phyloP scores from a whole-genome alignment of 2,888 invertebrate genomes.

The Pimpla rufipes region DNA sequence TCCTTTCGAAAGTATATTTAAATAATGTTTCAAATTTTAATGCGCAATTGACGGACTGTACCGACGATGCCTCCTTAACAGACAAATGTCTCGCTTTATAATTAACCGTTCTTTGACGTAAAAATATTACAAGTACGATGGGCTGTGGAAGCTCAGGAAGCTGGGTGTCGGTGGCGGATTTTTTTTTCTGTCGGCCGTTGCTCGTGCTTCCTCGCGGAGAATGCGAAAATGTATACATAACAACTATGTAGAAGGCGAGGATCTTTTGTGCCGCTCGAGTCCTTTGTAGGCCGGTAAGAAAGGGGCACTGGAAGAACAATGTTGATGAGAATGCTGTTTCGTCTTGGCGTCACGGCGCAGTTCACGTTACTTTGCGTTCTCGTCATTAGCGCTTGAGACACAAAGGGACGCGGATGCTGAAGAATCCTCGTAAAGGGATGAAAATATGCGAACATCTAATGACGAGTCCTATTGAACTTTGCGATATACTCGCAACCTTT shows the following conservation, averaged over 20 bases:
- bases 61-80: no score
- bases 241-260: slow-evolving; percentile 31
- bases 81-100: neutral
- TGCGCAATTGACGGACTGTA: no score
- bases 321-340: slow-evolving; percentile 44
- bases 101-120: slow-evolving; percentile 35
- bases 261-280: slow-evolving; percentile 27
- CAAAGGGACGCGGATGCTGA: slow-evolving; percentile 30
- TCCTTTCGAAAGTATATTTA: no score
- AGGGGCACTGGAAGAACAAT: slow-evolving; percentile 39
- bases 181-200: neutral
- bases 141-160: slow-evolving; percentile 3
- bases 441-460: slow-evolving; percentile 3
- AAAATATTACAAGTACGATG: slow-evolving; percentile 26
- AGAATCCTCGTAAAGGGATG: slow-evolving; percentile 10
- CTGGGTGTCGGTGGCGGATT: neutral
- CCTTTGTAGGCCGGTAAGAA: slow-evolving; percentile 38
- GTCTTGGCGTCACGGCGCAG: slow-evolving; percentile 24
- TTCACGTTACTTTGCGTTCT: slow-evolving; percentile 38
- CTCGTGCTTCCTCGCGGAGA: slow-evolving; percentile 8
- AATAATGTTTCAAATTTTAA: no score
- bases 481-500: neutral
- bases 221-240: slow-evolving; percentile 40
- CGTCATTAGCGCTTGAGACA: slow-evolving; percentile 41
- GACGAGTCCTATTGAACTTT: slow-evolving; percentile 4